A percentile compares a stretch with the other conserved stretches of the same genome.
Evolutionary conservation across 2,888 invertebrate genomes (phyloP).

Genomic region (Diachrysia chrysitis): DNA sequence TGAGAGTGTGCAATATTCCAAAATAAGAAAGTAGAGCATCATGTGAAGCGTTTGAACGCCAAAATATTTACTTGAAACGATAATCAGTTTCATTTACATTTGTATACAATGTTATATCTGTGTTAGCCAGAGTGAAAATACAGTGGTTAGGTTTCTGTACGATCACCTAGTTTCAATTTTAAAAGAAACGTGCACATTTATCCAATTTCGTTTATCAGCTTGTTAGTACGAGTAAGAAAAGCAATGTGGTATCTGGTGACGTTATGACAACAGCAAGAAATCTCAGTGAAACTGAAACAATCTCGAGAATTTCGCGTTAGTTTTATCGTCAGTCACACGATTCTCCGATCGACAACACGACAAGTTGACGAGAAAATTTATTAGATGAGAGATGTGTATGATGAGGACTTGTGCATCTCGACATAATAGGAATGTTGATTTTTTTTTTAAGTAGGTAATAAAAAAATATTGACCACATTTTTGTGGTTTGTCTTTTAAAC

Average conservation of each 20-base stretch:
- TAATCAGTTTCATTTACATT: constrained; percentile 28
- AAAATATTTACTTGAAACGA: constrained; percentile 46
- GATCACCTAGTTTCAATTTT: neutral
- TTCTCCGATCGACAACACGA: neutral
- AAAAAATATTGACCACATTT: too few species aligned
- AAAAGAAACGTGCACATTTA: neutral
- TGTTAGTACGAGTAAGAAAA: neutral
- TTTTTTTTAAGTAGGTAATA: too few species aligned
- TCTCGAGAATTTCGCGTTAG: neutral
- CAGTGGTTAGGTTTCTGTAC: constrained; percentile 14
- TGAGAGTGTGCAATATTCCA: constrained; percentile 23
- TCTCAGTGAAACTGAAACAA: neutral
- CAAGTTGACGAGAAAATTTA: neutral
- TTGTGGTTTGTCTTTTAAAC: too few species aligned
- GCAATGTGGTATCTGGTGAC: neutral
- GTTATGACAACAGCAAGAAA: constrained; percentile 4
- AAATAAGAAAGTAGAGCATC: constrained; percentile 44
- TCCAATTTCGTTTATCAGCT: neutral
- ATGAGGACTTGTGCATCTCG: neutral
- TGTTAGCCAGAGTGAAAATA: constrained; percentile 9
- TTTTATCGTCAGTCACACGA: neutral
- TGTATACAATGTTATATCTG: constrained; percentile 33
- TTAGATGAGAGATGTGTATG: neutral
- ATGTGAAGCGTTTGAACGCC: constrained; percentile 26
- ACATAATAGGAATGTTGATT: too few species aligned